These are phyloP conservation scores for Lasioglossum baleicum DNA, from an alignment of 1,140 invertebrate genomes.

Conservation along the genomic window DNA sequence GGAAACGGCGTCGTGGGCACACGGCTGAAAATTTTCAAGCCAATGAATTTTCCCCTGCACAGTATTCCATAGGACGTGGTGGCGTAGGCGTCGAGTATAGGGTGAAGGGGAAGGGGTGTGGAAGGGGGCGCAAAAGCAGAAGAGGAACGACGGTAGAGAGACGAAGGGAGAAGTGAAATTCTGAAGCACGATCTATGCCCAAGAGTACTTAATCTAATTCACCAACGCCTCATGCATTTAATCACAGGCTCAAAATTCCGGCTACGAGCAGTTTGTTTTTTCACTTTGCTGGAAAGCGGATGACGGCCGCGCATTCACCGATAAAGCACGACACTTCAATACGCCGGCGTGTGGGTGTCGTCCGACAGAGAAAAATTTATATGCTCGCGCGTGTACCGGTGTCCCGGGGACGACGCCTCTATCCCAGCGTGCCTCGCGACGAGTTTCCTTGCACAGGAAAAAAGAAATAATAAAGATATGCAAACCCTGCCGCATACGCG, in stretches of 20 bases:
- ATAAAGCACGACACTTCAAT: constrained; percentile 35
- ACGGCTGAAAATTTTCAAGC: constrained; percentile 22
- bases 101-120: not conserved
- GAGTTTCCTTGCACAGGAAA: not conserved
- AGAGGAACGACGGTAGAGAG: not conserved
- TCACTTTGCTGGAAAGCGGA: constrained; percentile 17
- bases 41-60: constrained; percentile 31
- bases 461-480: not conserved
- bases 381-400: not conserved
- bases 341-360: not conserved
- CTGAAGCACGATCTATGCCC: constrained; percentile 45
- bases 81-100: not conserved
- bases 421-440: not conserved
- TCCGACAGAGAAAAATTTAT: constrained; percentile 11
- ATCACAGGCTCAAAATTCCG: constrained; percentile 49
- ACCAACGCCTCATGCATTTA: constrained; percentile 47
- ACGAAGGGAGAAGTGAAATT: constrained; percentile 19
- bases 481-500: not conserved
- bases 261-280: constrained; percentile 34
- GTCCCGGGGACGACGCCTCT: not conserved
- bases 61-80: constrained; percentile 4
- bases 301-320: constrained; percentile 25
- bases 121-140: not conserved
- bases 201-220: constrained; percentile 53
- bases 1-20: not conserved